Evolutionary conservation across 1,140 invertebrate genomes (phyloP), one percentile per base, ranked within the genome.

Genomic region (Drosophila varians): DNA sequence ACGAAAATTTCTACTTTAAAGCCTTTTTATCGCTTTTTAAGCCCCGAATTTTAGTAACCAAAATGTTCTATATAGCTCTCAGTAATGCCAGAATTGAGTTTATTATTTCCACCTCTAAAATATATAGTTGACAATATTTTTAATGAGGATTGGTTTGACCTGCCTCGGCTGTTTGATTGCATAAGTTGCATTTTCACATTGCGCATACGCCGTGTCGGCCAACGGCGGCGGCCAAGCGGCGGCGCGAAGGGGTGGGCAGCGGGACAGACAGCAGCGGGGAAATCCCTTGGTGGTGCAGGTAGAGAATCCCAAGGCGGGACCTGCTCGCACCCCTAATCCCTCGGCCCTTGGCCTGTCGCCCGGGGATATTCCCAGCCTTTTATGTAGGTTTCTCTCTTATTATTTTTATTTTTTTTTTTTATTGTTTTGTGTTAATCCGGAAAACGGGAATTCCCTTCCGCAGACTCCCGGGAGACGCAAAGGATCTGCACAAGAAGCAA

Each of bases 401-500:
- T 80, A 47, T 52, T 57, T 57, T 42, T n/a, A n/a, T n/a, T n/a
- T n/a, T 42, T 45, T 45, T 19, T 26, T 49, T n/a, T 45, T 57
- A 4, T 53, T 80, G 55, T 52, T 57, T 57, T 42, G 73, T 46
- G n/a, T 62, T 87, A 87, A 87, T 87, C 82, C 83, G 82, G 83
- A 87, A 82, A 82, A 64, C 54, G 82, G 82, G 82, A 87, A 87
- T 87, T 87, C 82, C 82, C 82, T 88, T 88, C 77, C 77, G 52
- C 77, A 66, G 64, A 61, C 64, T 66, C 52, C 48, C 34, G 21
- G 31, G 54, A 5, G n/a, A 38, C 14, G 4, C 12, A n/a, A 36
- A 11, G 23, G 42, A 54, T 65, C n/a, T n/a, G n/a, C n/a, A 42
- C 47, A 45, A 40, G n/a, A n/a, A n/a, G n/a, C n/a, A n/a, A n/a